Base-by-base conservation (phyloP, 2,888 invertebrate species). In the Tethea ocularis region DNA sequence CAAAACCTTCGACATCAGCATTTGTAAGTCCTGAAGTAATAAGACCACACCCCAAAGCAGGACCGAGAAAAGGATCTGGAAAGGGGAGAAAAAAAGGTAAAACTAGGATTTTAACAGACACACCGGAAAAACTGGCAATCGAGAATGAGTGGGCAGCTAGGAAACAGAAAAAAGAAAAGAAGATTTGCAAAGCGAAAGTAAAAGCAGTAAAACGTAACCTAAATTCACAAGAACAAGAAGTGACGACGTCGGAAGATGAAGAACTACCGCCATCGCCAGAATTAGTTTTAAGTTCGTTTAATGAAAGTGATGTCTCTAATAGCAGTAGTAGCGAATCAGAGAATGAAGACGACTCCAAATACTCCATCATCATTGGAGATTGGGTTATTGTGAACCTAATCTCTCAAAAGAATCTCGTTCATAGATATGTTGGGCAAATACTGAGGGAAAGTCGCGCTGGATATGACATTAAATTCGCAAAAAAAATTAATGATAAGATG, bases 301-400 rank as follows among this genome's bases (percentile, higher is more conserved):
- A 66, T 36, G 59, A 57, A 52, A 55, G 57, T 20, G 57, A 60
- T 46, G 36, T 33, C 33, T 56, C 57, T 46, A 57, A 58, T 38
- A 62, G 59, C 53, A 62, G 64, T 26, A 55, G 55, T 24, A 60
- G 60, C 54, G 59, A 60, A 56, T 51, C 41, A 53, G 57, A 59
- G 33, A 57, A 41, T n/a, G 58, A 65, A 63, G 61, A 62, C 29
- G 64, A 63, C 33, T 52, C 61, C 62, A 57, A 10, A 11, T 7
- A 10, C 33, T 33, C 33, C 10, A 10, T 64, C 57, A 58, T 61
- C 53, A 58, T 26, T 60, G 62, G 63, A n/a, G 67, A 68, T 63
- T 72, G 68, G 70, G 64, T 71, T 54, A 55, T 71, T 8, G 68
- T 74, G 17, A 72, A 74, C 41, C 54, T 73, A 41, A 29, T 62